phyloP scores from a whole-genome alignment of 1,140 invertebrate species.

The Delia radicum region DNA sequence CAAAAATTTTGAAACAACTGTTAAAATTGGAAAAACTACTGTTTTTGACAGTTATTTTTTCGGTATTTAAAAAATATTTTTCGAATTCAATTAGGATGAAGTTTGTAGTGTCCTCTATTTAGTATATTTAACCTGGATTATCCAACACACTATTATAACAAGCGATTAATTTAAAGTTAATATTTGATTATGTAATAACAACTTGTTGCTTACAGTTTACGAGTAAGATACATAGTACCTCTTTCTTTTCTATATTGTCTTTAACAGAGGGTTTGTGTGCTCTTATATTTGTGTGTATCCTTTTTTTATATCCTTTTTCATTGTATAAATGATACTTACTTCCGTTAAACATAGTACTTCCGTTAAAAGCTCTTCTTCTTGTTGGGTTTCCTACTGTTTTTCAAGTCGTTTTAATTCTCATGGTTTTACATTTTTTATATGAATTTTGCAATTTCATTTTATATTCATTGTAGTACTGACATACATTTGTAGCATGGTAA shows the following conservation, averaged over 20 bases:
- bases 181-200: not conserved
- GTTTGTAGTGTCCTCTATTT: too few species aligned
- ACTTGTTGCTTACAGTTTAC: too few species aligned
- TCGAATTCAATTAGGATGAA: too few species aligned
- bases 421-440: not conserved
- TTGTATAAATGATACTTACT: not conserved
- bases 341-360: constrained; percentile 1
- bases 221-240: not conserved
- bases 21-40: too few species aligned
- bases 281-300: not conserved
- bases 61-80: too few species aligned
- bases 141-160: too few species aligned
- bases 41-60: too few species aligned
- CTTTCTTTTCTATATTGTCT: too few species aligned
- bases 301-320: not conserved
- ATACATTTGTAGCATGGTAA: not conserved
- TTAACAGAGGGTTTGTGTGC: too few species aligned
- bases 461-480: not conserved
- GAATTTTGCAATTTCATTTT: not conserved
- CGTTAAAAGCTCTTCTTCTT: not conserved
- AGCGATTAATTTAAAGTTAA: not conserved
- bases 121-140: too few species aligned
- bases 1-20: too few species aligned
- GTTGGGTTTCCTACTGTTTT: not conserved
- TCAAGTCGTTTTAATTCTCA: not conserved